A percentile compares a stretch with the other conserved stretches of the same genome.
phyloP scores from a whole-genome alignment of 2,888 invertebrate genomes.

The Rhagium mordax region DNA sequence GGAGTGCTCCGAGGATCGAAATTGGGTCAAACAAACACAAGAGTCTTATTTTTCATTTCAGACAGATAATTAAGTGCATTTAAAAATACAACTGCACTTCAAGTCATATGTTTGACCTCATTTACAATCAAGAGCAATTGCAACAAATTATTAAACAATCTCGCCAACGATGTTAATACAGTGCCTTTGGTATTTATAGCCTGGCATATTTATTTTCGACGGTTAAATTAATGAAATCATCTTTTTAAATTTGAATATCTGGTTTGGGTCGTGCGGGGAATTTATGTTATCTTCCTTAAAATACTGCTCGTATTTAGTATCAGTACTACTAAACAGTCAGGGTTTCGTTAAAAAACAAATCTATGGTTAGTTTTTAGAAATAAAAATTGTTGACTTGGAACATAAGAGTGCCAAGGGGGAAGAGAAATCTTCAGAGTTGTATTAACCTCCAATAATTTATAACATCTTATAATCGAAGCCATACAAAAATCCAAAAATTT shows the following conservation, averaged over 20 bases:
- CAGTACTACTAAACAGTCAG: too few species aligned
- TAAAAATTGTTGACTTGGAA: too few species aligned
- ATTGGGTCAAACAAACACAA: constrained; percentile 32
- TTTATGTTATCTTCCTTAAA: background rate
- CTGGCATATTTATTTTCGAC: constrained; percentile 11
- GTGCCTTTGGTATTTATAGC: constrained; percentile 18
- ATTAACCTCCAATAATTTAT: too few species aligned
- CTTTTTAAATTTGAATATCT: background rate
- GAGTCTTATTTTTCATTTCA: constrained; percentile 35
- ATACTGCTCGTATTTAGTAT: background rate
- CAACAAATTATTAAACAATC: constrained; percentile 40
- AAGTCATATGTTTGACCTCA: constrained; percentile 45
- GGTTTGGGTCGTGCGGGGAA: background rate
- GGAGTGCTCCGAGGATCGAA: constrained; percentile 12
- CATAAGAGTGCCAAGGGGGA: too few species aligned
- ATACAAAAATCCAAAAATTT: too few species aligned
- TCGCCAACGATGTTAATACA: background rate
- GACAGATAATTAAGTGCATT: constrained; percentile 37
- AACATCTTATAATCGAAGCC: too few species aligned
- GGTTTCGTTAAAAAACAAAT: too few species aligned
- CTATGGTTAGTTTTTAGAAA: too few species aligned
- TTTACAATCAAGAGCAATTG: constrained; percentile 40
- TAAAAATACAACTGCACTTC: constrained; percentile 38
- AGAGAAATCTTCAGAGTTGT: too few species aligned
- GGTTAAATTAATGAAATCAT: background rate